Conservation (phyloP, 2,888 invertebrate genomes). For the Drosophila prolongata region DNA sequence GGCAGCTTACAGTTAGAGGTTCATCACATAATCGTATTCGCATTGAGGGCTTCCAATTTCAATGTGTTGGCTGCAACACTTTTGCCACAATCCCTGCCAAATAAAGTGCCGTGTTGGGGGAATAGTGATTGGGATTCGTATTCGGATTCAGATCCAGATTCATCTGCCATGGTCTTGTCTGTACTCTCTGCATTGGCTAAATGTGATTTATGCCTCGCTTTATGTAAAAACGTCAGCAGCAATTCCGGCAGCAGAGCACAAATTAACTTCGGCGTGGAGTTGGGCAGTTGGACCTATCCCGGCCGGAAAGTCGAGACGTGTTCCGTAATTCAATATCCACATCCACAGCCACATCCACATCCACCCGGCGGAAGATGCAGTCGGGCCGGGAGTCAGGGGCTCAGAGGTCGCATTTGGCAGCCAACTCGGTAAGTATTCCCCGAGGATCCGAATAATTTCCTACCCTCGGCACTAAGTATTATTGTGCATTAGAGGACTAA, state of each 20-base stretch:
- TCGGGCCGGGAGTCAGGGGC: slow-evolving; percentile 37
- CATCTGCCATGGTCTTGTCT: slow-evolving; percentile 43
- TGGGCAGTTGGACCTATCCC: slow-evolving; percentile 3
- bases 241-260: slow-evolving; percentile 71
- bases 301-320: slow-evolving; percentile 81
- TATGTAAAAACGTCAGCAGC: slow-evolving; percentile 79
- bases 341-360: too few species aligned
- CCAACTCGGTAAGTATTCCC: slow-evolving; percentile 77
- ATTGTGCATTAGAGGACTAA: slow-evolving; percentile 83
- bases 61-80: slow-evolving; percentile 34
- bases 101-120: slow-evolving; percentile 14
- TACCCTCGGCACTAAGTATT: slow-evolving; percentile 82
- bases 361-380: slow-evolving; percentile 15
- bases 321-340: slow-evolving; percentile 76
- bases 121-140: slow-evolving; percentile 38
- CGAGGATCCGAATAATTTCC: slow-evolving; percentile 77
- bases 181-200: slow-evolving; percentile 72
- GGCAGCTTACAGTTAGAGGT: slow-evolving; percentile 6
- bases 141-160: slow-evolving; percentile 18
- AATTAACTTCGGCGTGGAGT: slow-evolving; percentile 66
- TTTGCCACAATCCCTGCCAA: slow-evolving; percentile 37
- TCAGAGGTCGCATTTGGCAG: slow-evolving; percentile 83
- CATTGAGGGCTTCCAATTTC: slow-evolving; percentile 39
- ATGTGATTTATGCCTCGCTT: slow-evolving; percentile 80
- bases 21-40: slow-evolving; percentile 37